Base-by-base conservation (phyloP, 2,797 vertebrate genomes). In the Rhinoraja longicauda region DNA sequence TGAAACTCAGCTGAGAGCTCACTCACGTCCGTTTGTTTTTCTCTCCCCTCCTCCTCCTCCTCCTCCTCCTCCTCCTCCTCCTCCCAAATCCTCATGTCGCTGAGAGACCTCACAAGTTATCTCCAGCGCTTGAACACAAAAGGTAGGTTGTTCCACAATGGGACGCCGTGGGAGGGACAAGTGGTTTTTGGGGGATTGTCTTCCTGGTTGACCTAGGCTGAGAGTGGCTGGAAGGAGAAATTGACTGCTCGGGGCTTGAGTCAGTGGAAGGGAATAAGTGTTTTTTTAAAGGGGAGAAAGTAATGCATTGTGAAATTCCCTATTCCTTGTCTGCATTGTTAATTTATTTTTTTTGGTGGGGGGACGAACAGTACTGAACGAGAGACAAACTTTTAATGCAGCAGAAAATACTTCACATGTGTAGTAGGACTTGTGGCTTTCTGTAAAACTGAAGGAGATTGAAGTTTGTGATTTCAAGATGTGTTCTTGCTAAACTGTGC, bases 81-180 rank as follows among this genome's bases (percentile, higher is more conserved):
- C 32, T 32, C 32, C 96, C 96, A 96, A 97, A 97, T 97, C 97
- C 97, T 97, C 97, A 97, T 96, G 96, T 96, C 97, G 96, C 96
- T 97, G 97, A 97, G 97, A 96, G 45, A 45, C 45, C 97, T 97
- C 97, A 96, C 96, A 96, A 96, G 96, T 96, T 95, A 96, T 97
- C 97, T 96, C 96, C 95, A 96, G 95, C 96, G 95, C 96, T 96
- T 96, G 97, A 97, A 97, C 97, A 98, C 45, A 45, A 45, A 98
- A 97, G 97, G 97, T 97, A 97, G 96, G 97, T 96, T 96, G 94
- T 94, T 95, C 94, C 95, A 95, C 95, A 96, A 94, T 93, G 93
- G 94, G 95, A 95, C 96, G 94, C 93, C 93, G 95, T 95, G 36
- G 96, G 96, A 96, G 96, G 96, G 95, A 96, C 96, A 93, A 96